A percentile compares a stretch with the other conserved stretches of the same genome.
Conservation (phyloP, 2,888 invertebrate species). For the Athalia cordata region DNA sequence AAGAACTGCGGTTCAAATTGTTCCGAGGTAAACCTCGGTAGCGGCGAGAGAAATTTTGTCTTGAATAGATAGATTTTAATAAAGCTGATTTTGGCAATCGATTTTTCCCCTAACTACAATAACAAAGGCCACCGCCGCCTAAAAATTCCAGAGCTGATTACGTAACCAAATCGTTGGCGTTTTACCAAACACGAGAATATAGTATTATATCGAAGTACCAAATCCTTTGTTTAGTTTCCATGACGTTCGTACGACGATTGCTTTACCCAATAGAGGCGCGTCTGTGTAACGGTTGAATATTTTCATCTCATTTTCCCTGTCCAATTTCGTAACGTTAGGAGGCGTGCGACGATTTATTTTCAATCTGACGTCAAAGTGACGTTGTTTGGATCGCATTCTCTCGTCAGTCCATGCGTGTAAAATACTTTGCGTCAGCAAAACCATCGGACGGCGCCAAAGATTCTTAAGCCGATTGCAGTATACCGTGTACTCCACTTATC, state of each 20-base stretch:
- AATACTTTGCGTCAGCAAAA: too few relatives aligned
- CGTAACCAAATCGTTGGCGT: slow-evolving; percentile 21
- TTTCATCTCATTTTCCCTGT: slow-evolving; percentile 9
- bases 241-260: slow-evolving; percentile 41
- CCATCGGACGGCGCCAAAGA: too few relatives aligned
- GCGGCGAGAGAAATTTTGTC: too few relatives aligned
- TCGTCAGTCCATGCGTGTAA: too few relatives aligned
- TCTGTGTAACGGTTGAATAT: slow-evolving; percentile 20
- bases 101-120: neutral
- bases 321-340: slow-evolving; percentile 6
- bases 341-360: neutral
- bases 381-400: too few relatives aligned
- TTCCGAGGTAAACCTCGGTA: too few relatives aligned
- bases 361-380: too few relatives aligned
- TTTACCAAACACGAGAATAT: slow-evolving; percentile 2
- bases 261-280: slow-evolving; percentile 37
- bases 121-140: neutral
- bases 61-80: too few relatives aligned
- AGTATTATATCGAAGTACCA: neutral
- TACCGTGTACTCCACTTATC: too few relatives aligned
- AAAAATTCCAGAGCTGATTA: slow-evolving; percentile 15
- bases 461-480: too few relatives aligned
- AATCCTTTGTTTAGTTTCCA: slow-evolving; percentile 29
- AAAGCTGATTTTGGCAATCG: too few relatives aligned
- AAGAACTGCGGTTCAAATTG: too few relatives aligned